phyloP scores from a whole-genome alignment of 2,113 vertebrate genomes.

The Myrmecobius fasciatus region DNA sequence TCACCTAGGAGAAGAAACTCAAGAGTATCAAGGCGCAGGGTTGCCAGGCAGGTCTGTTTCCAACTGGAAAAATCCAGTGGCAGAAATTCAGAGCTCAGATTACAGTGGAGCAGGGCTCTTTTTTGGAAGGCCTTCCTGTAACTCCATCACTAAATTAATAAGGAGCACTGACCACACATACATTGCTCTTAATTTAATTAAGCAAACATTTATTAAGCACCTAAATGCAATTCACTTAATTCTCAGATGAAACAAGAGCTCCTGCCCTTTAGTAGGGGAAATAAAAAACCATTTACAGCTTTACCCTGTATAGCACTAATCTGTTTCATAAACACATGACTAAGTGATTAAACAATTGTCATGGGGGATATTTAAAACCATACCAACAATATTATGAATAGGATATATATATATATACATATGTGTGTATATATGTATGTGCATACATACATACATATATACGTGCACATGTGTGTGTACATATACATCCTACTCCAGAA shows the following conservation, averaged over 20 bases:
- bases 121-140: background rate
- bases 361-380: background rate
- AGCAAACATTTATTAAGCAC: background rate
- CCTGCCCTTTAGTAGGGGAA: background rate
- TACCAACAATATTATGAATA: background rate
- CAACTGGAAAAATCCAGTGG: background rate
- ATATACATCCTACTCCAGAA: too few relatives aligned
- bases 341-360: background rate
- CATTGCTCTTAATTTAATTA: background rate
- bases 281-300: background rate
- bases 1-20: slow-evolving; percentile 83
- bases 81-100: background rate
- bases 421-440: background rate
- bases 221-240: background rate
- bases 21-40: background rate
- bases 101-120: background rate
- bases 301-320: background rate
- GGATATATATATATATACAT: too few relatives aligned
- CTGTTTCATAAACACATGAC: background rate
- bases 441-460: too few relatives aligned
- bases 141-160: background rate
- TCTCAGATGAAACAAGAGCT: background rate
- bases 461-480: too few relatives aligned
- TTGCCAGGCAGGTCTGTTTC: slow-evolving; percentile 29
- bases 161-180: background rate